Evolutionary conservation across 2,797 vertebrate species (phyloP).

Genomic region (Gymnopithys bicolor): DNA sequence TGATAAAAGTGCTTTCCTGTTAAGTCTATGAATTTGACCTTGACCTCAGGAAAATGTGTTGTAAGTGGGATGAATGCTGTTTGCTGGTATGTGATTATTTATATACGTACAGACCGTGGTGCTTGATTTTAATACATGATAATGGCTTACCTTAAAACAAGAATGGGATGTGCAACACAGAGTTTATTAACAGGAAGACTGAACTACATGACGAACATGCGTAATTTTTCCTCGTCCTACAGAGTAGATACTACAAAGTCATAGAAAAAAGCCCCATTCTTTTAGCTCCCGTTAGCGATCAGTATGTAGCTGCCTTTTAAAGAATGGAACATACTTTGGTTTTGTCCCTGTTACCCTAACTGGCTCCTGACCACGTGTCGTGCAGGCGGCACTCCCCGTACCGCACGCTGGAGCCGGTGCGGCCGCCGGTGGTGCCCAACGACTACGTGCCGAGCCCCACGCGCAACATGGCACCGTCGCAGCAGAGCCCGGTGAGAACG

Average conservation of each 20-base stretch:
- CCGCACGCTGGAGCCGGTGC: constrained; percentile 97
- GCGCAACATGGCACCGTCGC: constrained; percentile 91
- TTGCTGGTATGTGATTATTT: neutral
- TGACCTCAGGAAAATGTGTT: neutral
- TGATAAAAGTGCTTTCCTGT: neutral
- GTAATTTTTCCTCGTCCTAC: no score
- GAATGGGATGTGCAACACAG: neutral
- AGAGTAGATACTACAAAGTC: neutral
- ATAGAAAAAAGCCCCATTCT: neutral
- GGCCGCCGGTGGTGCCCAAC: constrained; percentile 98
- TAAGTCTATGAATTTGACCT: neutral
- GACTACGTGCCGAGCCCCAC: constrained; percentile 99
- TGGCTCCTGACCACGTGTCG: constrained; percentile 59
- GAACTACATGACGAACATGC: neutral
- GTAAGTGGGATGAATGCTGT: neutral
- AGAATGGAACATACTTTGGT: neutral
- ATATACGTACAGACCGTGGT: neutral
- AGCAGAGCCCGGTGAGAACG: constrained; percentile 95
- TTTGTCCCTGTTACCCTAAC: neutral
- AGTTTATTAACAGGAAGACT: neutral
- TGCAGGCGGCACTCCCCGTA: constrained; percentile 98
- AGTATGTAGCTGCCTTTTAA: neutral
- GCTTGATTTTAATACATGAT: neutral
- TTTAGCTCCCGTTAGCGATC: neutral
- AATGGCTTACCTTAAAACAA: neutral